Evolutionary conservation across 1,140 invertebrate species (phyloP).

Genomic region (Calliopsis andreniformis): DNA sequence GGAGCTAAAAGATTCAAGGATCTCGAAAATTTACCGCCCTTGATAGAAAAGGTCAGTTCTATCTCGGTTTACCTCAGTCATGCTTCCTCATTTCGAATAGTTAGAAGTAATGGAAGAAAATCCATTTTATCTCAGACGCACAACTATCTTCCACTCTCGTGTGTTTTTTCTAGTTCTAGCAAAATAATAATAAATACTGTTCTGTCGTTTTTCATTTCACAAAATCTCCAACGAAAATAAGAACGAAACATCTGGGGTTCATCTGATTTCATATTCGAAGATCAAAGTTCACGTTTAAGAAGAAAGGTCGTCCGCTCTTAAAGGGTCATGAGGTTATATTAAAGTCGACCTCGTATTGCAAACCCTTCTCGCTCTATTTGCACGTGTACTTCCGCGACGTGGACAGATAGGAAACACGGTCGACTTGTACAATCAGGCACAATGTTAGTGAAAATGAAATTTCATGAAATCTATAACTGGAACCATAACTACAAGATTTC

Average conservation of each 20-base stretch:
- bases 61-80: neutral
- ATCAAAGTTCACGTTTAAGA: no score
- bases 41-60: neutral
- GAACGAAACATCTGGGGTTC: no score
- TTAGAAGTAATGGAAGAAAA: neutral
- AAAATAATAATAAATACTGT: constrained; percentile 1
- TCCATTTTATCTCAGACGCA: neutral
- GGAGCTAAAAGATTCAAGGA: neutral
- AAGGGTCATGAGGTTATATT: constrained; percentile 50
- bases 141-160: neutral
- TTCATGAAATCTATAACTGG: neutral
- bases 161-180: neutral
- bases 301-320: constrained; percentile 31
- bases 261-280: no score
- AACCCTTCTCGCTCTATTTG: constrained; percentile 2
- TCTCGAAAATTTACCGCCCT: neutral
- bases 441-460: constrained; percentile 16
- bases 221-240: neutral
- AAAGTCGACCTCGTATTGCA: constrained; percentile 35
- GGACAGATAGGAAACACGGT: neutral
- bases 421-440: constrained; percentile 3
- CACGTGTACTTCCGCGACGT: constrained; percentile 5
- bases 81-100: neutral
- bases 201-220: neutral
- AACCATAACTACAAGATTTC: no score